A percentile compares a stretch with the other conserved stretches of the same genome.
phyloP scores from a whole-genome alignment of 2,888 invertebrate species.

The Lepidonotus clava region DNA sequence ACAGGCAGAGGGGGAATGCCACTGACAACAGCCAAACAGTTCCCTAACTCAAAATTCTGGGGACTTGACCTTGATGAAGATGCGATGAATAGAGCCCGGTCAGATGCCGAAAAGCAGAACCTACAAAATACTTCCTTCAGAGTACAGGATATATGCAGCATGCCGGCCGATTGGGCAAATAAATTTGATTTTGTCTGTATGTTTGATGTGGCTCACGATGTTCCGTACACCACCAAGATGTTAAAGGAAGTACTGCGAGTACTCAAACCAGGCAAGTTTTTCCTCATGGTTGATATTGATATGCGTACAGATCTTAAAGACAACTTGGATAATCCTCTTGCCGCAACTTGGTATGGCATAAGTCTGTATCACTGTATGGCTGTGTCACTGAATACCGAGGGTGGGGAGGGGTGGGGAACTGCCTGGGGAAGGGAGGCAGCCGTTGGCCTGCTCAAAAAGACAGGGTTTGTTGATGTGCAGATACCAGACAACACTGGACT shows the following conservation, averaged over 20 bases:
- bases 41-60: conserved; percentile 51
- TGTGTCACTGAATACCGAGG: conserved; percentile 38
- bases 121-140: conserved; percentile 23
- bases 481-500: no score
- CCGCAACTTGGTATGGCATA: background rate
- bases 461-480: conserved; percentile 55
- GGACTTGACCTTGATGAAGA: conserved; percentile 56
- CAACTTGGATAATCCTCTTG: conserved; percentile 34
- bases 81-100: conserved; percentile 16
- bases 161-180: conserved; percentile 53
- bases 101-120: background rate
- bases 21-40: conserved; percentile 20
- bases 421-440: conserved; percentile 55
- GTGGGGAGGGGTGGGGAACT: conserved; percentile 53
- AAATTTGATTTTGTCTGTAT: conserved; percentile 37
- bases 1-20: conserved; percentile 3
- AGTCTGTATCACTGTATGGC: conserved; percentile 58
- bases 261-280: conserved; percentile 53
- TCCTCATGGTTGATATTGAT: conserved; percentile 46
- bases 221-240: conserved; percentile 52
- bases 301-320: conserved; percentile 23
- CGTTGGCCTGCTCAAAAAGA: conserved; percentile 2
- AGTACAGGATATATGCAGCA: conserved; percentile 47
- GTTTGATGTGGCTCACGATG: conserved; percentile 56
- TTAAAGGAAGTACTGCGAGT: conserved; percentile 53